Conservation (phyloP, 2,888 invertebrate species). For the Heteropelma amictum region DNA sequence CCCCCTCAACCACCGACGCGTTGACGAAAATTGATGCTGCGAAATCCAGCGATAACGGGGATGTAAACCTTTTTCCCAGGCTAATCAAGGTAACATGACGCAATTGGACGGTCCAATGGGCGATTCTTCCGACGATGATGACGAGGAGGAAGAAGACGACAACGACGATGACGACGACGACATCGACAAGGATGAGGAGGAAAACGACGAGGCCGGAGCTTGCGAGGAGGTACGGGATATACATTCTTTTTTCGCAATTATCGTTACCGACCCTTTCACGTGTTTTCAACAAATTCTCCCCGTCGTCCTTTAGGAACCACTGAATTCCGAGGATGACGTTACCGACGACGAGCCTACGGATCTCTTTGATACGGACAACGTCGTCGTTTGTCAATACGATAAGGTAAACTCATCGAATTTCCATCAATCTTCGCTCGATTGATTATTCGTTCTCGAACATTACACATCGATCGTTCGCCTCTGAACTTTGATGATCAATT, state of each 20-base stretch:
- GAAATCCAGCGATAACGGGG: neutral
- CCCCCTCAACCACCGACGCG: no score
- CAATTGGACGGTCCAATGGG: conserved; percentile 83
- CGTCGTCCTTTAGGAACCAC: conserved; percentile 85
- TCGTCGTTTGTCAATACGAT: conserved; percentile 99
- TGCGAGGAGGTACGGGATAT: conserved; percentile 74
- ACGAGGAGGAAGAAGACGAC: conserved; percentile 85
- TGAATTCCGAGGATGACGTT: conserved; percentile 98
- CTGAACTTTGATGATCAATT: no score
- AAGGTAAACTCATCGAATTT: conserved; percentile 82
- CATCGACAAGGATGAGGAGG: conserved; percentile 78
- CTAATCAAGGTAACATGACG: conserved; percentile 70
- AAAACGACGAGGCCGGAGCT: conserved; percentile 75
- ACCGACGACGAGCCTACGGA: conserved; percentile 97
- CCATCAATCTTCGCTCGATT: neutral
- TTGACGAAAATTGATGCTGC: neutral
- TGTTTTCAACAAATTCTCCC: neutral
- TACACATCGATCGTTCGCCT: no score
- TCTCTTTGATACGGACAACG: conserved; percentile 99
- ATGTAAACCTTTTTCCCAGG: conserved; percentile 8
- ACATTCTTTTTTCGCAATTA: neutral
- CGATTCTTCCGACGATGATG: conserved; percentile 88
- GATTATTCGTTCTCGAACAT: neutral
- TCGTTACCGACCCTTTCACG: neutral
- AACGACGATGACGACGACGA: conserved; percentile 79